A percentile compares a stretch with the other conserved stretches of the same genome.
Conservation (phyloP, 1,140 invertebrate genomes). For the Grapholita molesta region DNA sequence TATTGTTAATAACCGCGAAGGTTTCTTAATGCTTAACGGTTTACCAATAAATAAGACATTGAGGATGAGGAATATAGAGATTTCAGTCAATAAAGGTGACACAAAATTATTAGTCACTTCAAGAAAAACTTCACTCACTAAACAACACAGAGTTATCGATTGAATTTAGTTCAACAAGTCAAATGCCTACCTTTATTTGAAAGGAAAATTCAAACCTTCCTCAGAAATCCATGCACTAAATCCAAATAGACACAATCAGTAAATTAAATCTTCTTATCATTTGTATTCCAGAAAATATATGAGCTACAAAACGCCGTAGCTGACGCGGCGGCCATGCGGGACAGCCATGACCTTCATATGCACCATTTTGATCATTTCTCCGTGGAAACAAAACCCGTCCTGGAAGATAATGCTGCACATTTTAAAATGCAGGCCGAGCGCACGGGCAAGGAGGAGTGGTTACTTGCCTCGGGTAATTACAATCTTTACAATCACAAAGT, state of each 20-base stretch:
- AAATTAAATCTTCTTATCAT: background rate
- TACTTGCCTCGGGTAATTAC: constrained; percentile 26
- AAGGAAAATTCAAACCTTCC: too few species aligned
- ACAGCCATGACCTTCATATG: constrained; percentile 42
- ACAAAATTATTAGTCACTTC: too few species aligned
- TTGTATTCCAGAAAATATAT: constrained; percentile 64
- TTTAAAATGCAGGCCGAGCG: constrained; percentile 44
- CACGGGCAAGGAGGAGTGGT: constrained; percentile 48
- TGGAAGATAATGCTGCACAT: constrained; percentile 53
- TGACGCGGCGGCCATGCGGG: constrained; percentile 54
- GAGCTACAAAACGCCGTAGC: constrained; percentile 61
- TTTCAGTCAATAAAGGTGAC: too few species aligned
- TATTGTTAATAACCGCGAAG: background rate
- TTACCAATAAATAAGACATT: too few species aligned
- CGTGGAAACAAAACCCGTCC: constrained; percentile 46
- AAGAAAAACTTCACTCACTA: too few species aligned
- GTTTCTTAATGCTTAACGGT: too few species aligned
- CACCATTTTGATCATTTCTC: constrained; percentile 55
- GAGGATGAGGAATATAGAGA: too few species aligned
- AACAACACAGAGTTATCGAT: too few species aligned
- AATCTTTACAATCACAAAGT: background rate
- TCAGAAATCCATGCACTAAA: background rate
- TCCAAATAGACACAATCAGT: background rate
- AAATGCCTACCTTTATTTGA: too few species aligned
- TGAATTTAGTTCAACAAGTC: too few species aligned